phyloP scores from a whole-genome alignment of 2,797 vertebrate species.

The Ateles fusciceps region DNA sequence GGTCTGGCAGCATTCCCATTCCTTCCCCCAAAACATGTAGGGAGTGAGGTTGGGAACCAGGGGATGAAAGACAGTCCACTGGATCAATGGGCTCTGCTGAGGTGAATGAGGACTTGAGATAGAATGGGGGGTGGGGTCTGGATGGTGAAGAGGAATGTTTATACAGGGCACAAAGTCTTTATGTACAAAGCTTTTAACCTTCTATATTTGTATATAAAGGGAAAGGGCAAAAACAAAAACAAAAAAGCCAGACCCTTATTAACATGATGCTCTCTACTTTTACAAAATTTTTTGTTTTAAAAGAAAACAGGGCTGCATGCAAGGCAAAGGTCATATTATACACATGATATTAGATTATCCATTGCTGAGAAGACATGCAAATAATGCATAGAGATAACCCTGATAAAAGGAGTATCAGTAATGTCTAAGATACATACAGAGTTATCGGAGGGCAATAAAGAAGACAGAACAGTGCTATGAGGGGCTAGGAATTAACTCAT shows the following conservation, averaged over 20 bases:
- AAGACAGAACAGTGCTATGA: not conserved
- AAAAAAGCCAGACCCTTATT: not conserved
- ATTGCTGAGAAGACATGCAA: not conserved
- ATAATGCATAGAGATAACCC: not conserved
- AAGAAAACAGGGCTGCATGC: not conserved
- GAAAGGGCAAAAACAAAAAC: not conserved
- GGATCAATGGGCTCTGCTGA: not conserved
- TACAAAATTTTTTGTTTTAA: slow-evolving; percentile 25
- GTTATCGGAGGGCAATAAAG: not conserved
- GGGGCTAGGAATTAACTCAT: not conserved
- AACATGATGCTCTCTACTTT: slow-evolving; percentile 18
- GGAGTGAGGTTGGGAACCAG: not conserved
- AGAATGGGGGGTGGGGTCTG: no score
- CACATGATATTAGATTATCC: not conserved
- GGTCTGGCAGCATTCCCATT: not conserved
- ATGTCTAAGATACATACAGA: not conserved
- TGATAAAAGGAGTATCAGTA: not conserved
- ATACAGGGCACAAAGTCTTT: not conserved
- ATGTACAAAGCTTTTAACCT: not conserved
- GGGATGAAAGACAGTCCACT: not conserved
- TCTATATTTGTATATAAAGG: not conserved
- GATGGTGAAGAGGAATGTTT: not conserved
- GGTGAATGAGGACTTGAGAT: not conserved
- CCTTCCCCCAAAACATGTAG: not conserved
- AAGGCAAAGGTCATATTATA: not conserved